A percentile compares a stretch with the other conserved stretches of the same genome.
Evolutionary conservation across 2,888 invertebrate species (phyloP).

Genomic region (Pharmacophagus antenor): DNA sequence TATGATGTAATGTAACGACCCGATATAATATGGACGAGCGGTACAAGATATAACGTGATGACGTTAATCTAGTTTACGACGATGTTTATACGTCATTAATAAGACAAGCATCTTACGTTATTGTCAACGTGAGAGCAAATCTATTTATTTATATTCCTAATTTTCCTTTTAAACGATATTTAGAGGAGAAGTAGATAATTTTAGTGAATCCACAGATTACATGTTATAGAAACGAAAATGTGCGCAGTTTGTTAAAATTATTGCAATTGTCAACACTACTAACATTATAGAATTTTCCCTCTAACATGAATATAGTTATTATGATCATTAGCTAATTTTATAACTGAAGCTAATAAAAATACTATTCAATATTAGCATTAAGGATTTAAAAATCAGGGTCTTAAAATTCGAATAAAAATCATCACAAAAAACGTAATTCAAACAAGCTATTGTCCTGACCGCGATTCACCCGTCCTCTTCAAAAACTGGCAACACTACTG

Average conservation of each 20-base stretch:
- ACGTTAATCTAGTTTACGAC: conserved; percentile 36
- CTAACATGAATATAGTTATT: no score
- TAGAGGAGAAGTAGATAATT: no score
- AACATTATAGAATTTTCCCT: no score
- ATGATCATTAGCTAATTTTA: no score
- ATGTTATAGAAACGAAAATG: no score
- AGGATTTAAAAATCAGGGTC: conserved; percentile 20
- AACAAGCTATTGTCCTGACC: conserved; percentile 60
- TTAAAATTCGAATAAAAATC: conserved; percentile 36
- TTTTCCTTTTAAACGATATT: no score
- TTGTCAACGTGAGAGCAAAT: no score
- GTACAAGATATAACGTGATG: conserved; percentile 39
- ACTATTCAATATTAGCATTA: background rate
- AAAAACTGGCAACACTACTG: conserved; percentile 78
- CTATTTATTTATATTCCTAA: no score
- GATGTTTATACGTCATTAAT: conserved; percentile 35
- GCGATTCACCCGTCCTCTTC: conserved; percentile 75
- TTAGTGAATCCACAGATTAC: no score
- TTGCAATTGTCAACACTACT: no score
- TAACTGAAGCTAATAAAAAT: background rate
- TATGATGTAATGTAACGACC: conserved; percentile 68
- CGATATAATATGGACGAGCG: conserved; percentile 51
- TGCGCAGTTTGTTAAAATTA: no score
- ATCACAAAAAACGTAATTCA: conserved; percentile 54
- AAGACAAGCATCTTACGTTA: conserved; percentile 25